Base-by-base conservation (phyloP, 2,113 vertebrate species). In the Sturnus vulgaris region DNA sequence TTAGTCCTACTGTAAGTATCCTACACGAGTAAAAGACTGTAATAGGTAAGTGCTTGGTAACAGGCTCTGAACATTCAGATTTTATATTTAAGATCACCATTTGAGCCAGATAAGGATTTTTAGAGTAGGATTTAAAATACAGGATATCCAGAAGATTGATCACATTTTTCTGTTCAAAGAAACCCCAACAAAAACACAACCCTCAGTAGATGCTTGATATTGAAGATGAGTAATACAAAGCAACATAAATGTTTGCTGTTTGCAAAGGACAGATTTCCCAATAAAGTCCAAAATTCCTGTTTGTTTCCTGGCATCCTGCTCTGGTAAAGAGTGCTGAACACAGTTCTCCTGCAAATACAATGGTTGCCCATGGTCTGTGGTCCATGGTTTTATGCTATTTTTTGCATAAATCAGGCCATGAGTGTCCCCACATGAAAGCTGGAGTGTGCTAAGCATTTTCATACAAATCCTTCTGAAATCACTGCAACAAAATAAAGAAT, bases 131-230 rank as follows among this genome's bases (percentile, higher is more conserved):
- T 40, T 78, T 82, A 61, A 61, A 75, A 57, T 35, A 56, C 5
- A 23, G 22, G 14, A 19, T 53, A 66, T 35, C 7, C 24, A 63
- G 52, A 63, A 63, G 3, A 42, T 18, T 61, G 7, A 55, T 63
- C 17, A 22, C 3, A 31, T 53, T 30, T 61, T 84, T 72, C 49
- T 59, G 5, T 59, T 61, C 2, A n/a, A 66, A 64, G 52, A 28
- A 6, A 19, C 5, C 0, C 1, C 39, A 21, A 18, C 24, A 49
- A 40, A 57, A 64, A 1, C 21, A 50, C 40, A 77, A 3, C 6
- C 6, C 27, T 70, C 25, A 15, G 7, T 52, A 66, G 71, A 86
- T n/a, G 15, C 16, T 16, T 44, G 8, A 17, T 33, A 46, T 9
- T 33, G 35, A 65, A 39, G 22, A 28, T 4, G 49, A 24, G 25